Evolutionary conservation across 2,888 invertebrate species (phyloP).

Genomic region (Papilio gigon): DNA sequence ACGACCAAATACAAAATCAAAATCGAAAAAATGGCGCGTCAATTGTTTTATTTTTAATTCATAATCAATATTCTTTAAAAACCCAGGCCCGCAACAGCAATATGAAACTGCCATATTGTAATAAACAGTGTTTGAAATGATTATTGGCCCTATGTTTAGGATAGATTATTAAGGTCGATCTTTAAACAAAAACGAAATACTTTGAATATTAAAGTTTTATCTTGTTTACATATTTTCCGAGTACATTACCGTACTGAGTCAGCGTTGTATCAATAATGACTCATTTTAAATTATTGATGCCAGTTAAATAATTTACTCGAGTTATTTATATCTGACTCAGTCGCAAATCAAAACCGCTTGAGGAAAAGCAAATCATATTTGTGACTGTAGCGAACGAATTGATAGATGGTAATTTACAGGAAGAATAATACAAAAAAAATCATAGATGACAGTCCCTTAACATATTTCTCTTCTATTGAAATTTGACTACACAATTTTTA

Average conservation of each 20-base stretch:
- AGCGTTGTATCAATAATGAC: constrained; percentile 30
- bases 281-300: constrained; percentile 36
- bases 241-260: constrained; percentile 24
- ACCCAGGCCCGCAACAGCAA: background rate
- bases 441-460: too few species aligned
- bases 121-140: too few species aligned
- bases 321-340: constrained; percentile 31
- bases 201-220: constrained; percentile 1
- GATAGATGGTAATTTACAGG: constrained; percentile 9
- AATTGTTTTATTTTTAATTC: background rate
- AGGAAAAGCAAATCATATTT: constrained; percentile 19
- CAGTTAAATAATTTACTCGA: constrained; percentile 10
- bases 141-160: background rate
- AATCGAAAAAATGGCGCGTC: background rate
- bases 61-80: background rate
- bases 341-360: constrained; percentile 23
- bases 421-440: too few species aligned
- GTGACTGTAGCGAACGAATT: background rate
- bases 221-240: constrained; percentile 8
- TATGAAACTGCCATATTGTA: too few species aligned
- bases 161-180: background rate
- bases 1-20: background rate
- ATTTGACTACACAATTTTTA: too few species aligned
- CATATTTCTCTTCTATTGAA: too few species aligned
- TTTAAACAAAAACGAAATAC: background rate